Evolutionary conservation across 2,797 vertebrate genomes (phyloP).

Genomic region (Apogon hyalosoma): DNA sequence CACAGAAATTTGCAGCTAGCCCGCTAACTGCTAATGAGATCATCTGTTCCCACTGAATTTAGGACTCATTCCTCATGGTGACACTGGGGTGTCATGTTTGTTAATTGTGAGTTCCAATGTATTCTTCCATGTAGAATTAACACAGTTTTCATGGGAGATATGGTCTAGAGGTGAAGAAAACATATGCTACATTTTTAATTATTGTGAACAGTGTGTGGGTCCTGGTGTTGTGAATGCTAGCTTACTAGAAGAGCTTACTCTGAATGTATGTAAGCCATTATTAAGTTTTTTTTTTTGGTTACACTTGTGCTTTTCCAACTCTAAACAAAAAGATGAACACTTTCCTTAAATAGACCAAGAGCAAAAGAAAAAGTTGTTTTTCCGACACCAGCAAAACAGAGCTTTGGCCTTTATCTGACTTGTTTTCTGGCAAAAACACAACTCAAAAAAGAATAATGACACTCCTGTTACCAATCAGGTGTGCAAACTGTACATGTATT

Average conservation of each 20-base stretch:
- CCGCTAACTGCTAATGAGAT: conserved; percentile 6
- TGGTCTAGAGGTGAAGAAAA: no score
- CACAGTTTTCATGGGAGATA: rapidly evolving
- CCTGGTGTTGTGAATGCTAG: not conserved
- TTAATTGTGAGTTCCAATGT: conserved; percentile 1
- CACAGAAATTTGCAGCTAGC: not conserved
- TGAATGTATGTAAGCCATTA: conserved; percentile 1
- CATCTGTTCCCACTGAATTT: not conserved
- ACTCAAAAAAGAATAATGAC: conserved; percentile 2
- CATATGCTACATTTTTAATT: not conserved
- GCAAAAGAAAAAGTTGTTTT: not conserved
- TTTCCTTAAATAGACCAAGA: not conserved
- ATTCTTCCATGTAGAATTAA: not conserved
- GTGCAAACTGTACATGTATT: not conserved
- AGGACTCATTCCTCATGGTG: not conserved
- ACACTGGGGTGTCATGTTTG: not conserved
- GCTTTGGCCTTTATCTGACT: not conserved
- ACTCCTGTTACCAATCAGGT: not conserved
- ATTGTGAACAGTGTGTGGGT: no score
- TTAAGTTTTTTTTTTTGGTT: conserved; percentile 10
- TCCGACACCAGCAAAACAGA: not conserved
- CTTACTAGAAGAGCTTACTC: not conserved
- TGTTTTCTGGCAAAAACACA: conserved; percentile 5
- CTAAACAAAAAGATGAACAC: not conserved
- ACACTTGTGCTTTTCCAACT: not conserved